Base-by-base conservation (phyloP, 2,797 vertebrate genomes). In the Crocodylus rhombifer region DNA sequence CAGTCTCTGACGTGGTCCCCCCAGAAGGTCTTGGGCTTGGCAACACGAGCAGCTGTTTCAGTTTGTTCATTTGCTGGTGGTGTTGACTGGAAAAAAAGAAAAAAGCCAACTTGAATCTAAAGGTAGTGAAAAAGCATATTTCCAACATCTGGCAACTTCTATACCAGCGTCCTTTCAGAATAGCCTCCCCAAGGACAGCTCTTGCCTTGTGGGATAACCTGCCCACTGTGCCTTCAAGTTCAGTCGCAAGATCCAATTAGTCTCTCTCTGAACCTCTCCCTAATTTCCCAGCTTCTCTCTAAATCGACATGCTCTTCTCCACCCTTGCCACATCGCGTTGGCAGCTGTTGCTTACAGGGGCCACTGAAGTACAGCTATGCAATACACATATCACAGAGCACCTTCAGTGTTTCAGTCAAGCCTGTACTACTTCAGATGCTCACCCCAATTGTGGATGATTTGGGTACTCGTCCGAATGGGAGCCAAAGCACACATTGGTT, bases 61-160 rank as follows among this genome's bases (percentile, higher is more conserved):
- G 28, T 89, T 93, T 91, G 76, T 90, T 6, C 86, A 16, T 84
- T 9, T 90, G 36, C 65, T 83, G 84, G 26, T 75, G 23, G 69
- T 81, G 73, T 25, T 82, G 75, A 58, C 16, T 56, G 26, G 56
- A 86, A 63, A 0, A 30, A 64, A 77, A 75, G 42, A 84, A 88
- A 84, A 23, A 21, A 87, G 26, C 58, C 26, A 62, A 36, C 30
- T 86, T 95, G 30, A 26, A 71, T 5, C 64, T 89, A 79, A 77
- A 81, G n/a, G 16, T 58, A 84, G 62, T 88, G 28, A 16, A 88
- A 92, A 84, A 51, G 33, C 71, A 3, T 9, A 85, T 92, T 95
- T 90, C 65, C 33, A 87, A 1, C 65, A 62, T 90, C 83, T 94
- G 76, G 57, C 77, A 93, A 25, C 51, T 23, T 88, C 64, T 88